Evolutionary conservation across 2,888 invertebrate genomes (phyloP), one percentile per base, ranked within the genome.

Genomic region (Folsomia manolachei): DNA sequence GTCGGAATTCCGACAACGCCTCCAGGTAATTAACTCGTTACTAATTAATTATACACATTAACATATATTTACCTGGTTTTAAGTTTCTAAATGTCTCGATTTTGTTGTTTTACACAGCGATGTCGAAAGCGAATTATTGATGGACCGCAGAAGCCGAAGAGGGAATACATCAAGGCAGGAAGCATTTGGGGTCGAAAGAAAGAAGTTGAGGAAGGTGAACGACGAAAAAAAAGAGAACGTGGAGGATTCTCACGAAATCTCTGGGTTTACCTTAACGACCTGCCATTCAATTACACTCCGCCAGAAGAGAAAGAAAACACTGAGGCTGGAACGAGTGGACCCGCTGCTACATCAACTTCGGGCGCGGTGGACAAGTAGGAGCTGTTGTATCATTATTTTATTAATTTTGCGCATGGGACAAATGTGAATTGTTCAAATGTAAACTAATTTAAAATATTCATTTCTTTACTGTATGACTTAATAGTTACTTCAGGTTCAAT

Each of bases 151-250:
- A 69, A 65, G 19, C 14, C 67, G 2, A 19, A 21, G 9, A 27
- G 62, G 1, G 72, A 74, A 18, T 78, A 78, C 61, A 75, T 78
- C 11, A 63, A 72, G 18, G 76, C 75, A 71, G 78, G 78, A 18
- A 75, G 78, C 4, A 76, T 76, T 63, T 78, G 74, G 18, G 78
- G 76, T 9, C 65, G 78, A 1, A 78, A 76, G 52, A 78, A 78
- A 24, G 75, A 75, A 26, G 60, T 63, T 1, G 69, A 71, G 0
- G 78, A 76, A 56, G 72, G 62, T 1, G 71, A 69, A 53, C 39
- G 11, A 60, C 63, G 2, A 51, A 27, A 72, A 23, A 25, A 70
- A 14, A 60, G 75, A 7, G 78, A 78, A 39, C 65, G 78, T 1
- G 76, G 76, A 23, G 64, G 70, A 21, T 76, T 74, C 27, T 76